A percentile compares a stretch with the other conserved stretches of the same genome.
Conservation (phyloP, 2,888 invertebrate genomes). For the Mimas tiliae region DNA sequence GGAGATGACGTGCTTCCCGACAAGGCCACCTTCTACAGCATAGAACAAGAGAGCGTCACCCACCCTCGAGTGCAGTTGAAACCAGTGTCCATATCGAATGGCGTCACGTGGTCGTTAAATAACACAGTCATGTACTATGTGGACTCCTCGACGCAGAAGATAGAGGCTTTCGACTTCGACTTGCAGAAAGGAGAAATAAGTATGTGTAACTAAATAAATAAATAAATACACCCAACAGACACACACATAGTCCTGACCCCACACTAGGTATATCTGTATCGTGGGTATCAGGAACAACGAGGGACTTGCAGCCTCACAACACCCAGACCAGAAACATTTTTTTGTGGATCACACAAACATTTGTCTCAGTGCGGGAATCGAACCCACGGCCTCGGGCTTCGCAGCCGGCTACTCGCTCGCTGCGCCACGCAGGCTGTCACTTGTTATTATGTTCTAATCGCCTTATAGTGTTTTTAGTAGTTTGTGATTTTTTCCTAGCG, state of each 20-base stretch:
- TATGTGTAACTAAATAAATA: conserved; percentile 50
- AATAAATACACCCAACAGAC: no score
- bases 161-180: conserved; percentile 89
- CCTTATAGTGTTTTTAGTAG: neutral
- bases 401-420: no score
- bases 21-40: conserved; percentile 83
- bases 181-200: conserved; percentile 57
- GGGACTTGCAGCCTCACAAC: no score
- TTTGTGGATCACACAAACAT: no score
- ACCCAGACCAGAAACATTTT: no score
- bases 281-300: no score
- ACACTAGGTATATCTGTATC: no score
- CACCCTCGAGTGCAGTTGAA: conserved; percentile 54
- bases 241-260: no score
- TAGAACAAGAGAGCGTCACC: conserved; percentile 60
- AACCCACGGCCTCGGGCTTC: no score
- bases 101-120: conserved; percentile 88
- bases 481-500: no score
- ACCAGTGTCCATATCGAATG: conserved; percentile 88
- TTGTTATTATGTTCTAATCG: neutral
- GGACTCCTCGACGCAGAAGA: conserved; percentile 87
- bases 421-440: no score
- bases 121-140: conserved; percentile 89
- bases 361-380: no score
- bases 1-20: conserved; percentile 76